These are phyloP conservation scores for Periophthalmodon schlosseri DNA, from an alignment of 2,113 vertebrate genomes.

Conservation along the genomic window DNA sequence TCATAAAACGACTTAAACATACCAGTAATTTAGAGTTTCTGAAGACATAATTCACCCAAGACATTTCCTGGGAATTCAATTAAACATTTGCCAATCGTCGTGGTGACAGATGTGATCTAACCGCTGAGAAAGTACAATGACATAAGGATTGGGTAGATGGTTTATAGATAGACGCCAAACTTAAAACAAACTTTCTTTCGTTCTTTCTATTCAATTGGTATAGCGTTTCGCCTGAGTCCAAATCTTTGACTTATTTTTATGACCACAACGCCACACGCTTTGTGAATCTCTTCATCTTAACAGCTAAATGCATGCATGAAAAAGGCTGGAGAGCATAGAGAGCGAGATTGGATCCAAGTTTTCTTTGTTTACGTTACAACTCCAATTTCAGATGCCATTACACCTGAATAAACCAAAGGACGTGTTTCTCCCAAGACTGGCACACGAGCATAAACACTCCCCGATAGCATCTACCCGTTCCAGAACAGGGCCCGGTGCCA, in stretches of 20 bases:
- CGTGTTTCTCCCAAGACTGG: conserved; percentile 23
- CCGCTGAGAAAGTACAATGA: conserved; percentile 44
- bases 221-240: conserved; percentile 13
- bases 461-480: conserved; percentile 56
- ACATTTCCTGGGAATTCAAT: conserved; percentile 51
- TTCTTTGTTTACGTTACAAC: conserved; percentile 8
- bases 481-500: conserved; percentile 57
- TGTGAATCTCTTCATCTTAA: conserved; percentile 5
- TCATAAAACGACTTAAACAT: conserved; percentile 23
- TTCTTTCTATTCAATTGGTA: conserved; percentile 20
- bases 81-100: conserved; percentile 34
- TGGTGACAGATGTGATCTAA: conserved; percentile 45
- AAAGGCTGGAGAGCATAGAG: neutral
- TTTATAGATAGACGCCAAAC: conserved; percentile 36
- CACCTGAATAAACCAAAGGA: conserved; percentile 32
- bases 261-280: conserved; percentile 9
- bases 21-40: conserved; percentile 26
- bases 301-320: neutral
- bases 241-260: conserved; percentile 25
- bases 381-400: neutral
- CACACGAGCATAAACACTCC: conserved; percentile 28
- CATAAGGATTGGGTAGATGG: conserved; percentile 23
- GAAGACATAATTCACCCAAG: conserved; percentile 23
- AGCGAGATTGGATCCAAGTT: neutral
- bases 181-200: conserved; percentile 41